phyloP scores from a whole-genome alignment of 2,888 invertebrate species.

The Keiferia lycopersicella region DNA sequence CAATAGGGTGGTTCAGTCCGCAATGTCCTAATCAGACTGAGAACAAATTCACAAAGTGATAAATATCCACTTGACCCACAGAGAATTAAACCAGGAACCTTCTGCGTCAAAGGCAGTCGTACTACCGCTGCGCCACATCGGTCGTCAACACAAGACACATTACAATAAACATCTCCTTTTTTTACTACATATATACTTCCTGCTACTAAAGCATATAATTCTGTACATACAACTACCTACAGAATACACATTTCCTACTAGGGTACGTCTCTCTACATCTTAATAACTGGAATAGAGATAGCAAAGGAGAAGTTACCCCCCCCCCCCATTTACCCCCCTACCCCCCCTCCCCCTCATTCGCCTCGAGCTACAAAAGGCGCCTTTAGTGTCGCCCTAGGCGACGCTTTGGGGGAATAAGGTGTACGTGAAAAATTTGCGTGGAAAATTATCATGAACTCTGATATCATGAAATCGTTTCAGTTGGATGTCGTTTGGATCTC shows the following conservation, averaged over 20 bases:
- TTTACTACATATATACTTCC: too few relatives aligned
- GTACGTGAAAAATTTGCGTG: slow-evolving; percentile 45
- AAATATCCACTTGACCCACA: too few relatives aligned
- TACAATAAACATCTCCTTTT: too few relatives aligned
- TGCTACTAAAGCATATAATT: background rate
- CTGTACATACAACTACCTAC: background rate
- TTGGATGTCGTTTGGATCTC: too few relatives aligned
- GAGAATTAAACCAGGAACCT: too few relatives aligned
- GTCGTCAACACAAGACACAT: too few relatives aligned
- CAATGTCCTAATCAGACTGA: too few relatives aligned
- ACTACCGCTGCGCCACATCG: too few relatives aligned
- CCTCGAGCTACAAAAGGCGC: slow-evolving; percentile 67
- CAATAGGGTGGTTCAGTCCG: too few relatives aligned
- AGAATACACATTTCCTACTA: slow-evolving; percentile 4
- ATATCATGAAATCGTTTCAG: background rate
- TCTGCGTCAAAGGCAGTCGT: too few relatives aligned
- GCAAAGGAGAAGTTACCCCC: slow-evolving; percentile 3
- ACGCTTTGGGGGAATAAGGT: slow-evolving; percentile 33
- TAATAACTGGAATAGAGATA: background rate
- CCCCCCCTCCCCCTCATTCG: slow-evolving; percentile 51
- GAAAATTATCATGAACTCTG: too few relatives aligned
- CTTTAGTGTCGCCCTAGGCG: slow-evolving; percentile 60
- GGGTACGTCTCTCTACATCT: slow-evolving; percentile 2
- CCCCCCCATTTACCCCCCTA: background rate
- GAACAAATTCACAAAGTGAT: too few relatives aligned